Conservation (phyloP, 1,140 invertebrate genomes). For the Protaetia brevitarsis region DNA sequence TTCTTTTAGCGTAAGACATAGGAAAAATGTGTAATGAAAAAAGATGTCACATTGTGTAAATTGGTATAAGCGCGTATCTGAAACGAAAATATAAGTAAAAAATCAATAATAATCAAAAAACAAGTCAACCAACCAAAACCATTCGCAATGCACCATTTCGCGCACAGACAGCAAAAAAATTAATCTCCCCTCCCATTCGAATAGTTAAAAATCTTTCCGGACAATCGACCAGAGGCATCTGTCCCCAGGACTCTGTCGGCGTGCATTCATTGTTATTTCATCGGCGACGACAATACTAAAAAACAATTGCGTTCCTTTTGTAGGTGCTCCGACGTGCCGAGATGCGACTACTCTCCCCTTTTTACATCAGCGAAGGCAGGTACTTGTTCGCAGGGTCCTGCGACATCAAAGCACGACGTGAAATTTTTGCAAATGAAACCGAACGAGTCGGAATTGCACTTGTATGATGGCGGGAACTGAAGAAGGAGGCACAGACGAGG, state of each 20-base stretch:
- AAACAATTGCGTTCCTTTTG: constrained; percentile 16
- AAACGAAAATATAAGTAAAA: no score
- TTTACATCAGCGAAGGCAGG: neutral
- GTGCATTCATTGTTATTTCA: constrained; percentile 18
- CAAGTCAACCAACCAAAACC: no score
- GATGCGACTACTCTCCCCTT: neutral
- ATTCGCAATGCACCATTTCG: no score
- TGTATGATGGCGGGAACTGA: neutral
- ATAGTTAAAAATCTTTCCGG: constrained; percentile 17
- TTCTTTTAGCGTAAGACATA: no score
- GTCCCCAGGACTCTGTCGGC: neutral
- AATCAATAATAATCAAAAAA: no score
- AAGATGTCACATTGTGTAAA: no score
- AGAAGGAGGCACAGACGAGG: neutral
- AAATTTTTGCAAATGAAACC: constrained; percentile 13
- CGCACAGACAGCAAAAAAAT: no score
- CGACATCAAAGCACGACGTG: constrained; percentile 13
- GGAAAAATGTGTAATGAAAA: no score
- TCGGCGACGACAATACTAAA: constrained; percentile 4
- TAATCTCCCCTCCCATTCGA: constrained; percentile 12
- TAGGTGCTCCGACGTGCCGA: neutral
- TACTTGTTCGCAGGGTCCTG: neutral
- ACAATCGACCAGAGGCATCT: neutral
- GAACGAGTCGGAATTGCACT: neutral
- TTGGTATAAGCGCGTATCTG: no score